Conservation (phyloP, 2,113 vertebrate genomes). For the Aspiorhynchus laticeps region DNA sequence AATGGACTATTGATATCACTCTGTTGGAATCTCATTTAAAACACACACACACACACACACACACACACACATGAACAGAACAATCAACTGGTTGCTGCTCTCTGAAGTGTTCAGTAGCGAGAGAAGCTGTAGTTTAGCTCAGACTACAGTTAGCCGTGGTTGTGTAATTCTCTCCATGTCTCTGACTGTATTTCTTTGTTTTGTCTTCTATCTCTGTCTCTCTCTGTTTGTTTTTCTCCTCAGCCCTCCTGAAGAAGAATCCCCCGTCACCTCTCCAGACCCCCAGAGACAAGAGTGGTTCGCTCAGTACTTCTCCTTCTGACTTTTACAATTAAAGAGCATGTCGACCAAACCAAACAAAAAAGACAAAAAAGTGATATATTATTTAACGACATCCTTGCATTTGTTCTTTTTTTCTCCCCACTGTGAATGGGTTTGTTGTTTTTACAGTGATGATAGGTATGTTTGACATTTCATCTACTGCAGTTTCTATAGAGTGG, state of each 20-base stretch:
- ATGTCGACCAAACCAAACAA: conserved; percentile 78
- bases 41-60: neutral
- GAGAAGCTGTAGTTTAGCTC: neutral
- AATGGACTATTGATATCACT: neutral
- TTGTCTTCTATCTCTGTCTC: conserved; percentile 31
- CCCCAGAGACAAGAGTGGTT: conserved; percentile 97
- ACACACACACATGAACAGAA: neutral
- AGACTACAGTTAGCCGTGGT: neutral
- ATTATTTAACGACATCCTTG: conserved; percentile 68
- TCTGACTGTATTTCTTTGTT: conserved; percentile 31
- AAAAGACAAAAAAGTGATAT: conserved; percentile 64
- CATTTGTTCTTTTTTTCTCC: conserved; percentile 63
- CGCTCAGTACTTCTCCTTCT: conserved; percentile 99
- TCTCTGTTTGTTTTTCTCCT: conserved; percentile 21
- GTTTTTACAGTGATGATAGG: conserved; percentile 75
- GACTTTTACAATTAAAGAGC: conserved; percentile 84
- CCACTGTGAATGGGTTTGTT: conserved; percentile 75
- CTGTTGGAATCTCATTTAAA: neutral
- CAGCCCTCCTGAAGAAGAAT: conserved; percentile 96
- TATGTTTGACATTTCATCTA: conserved; percentile 75
- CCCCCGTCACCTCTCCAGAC: conserved; percentile 86
- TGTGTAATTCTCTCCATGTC: neutral
- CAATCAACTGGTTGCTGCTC: neutral
- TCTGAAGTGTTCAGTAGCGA: neutral
- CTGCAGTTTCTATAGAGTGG: conserved; percentile 73